Percentiles rank a stretch among this genome's conserved stretches.
Evolutionary conservation across 30 jellyfish, hydroid and myxozoan genomes (phyloP).

Genomic region (Euphysa ruthae): DNA sequence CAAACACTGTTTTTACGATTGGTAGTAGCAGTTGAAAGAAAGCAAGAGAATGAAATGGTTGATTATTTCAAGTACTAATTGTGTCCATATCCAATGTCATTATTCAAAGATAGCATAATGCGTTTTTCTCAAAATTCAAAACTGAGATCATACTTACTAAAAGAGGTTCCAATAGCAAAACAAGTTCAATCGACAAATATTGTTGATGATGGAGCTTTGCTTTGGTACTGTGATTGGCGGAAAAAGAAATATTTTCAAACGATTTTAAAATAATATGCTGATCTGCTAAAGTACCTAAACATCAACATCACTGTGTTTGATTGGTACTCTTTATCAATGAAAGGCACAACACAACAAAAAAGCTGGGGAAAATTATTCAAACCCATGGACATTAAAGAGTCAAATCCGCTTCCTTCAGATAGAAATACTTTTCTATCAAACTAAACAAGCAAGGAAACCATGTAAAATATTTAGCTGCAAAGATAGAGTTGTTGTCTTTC

Average conservation of each 20-base stretch:
- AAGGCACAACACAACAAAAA: constrained; percentile 25
- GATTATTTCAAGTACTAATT: constrained; percentile 17
- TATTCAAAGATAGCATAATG: constrained; percentile 30
- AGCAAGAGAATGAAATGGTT: constrained; percentile 16
- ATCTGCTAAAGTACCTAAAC: constrained; percentile 2
- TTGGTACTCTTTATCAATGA: constrained; percentile 5
- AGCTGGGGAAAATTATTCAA: constrained; percentile 2
- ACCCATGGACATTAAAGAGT: constrained; percentile 11
- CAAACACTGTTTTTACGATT: constrained; percentile 32
- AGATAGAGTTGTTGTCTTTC: background rate
- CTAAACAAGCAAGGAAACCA: constrained; percentile 6
- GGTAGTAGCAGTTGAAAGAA: constrained; percentile 8
- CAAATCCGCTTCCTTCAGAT: constrained; percentile 9
- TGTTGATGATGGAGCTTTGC: too few relatives aligned
- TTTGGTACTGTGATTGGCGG: constrained; percentile 2
- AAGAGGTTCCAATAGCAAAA: too few relatives aligned
- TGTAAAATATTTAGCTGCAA: background rate
- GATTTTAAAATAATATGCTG: constrained; percentile 17
- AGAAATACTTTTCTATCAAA: constrained; percentile 15
- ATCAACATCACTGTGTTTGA: constrained; percentile 14
- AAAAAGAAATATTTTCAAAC: background rate
- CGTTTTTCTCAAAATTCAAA: constrained; percentile 12
- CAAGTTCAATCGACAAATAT: too few relatives aligned
- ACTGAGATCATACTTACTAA: background rate
- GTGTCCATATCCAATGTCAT: constrained; percentile 15